A percentile compares a stretch with the other conserved stretches of the same genome.
Evolutionary conservation across 2,797 vertebrate genomes (phyloP).

Genomic region (Kryptopterus vitreolus): DNA sequence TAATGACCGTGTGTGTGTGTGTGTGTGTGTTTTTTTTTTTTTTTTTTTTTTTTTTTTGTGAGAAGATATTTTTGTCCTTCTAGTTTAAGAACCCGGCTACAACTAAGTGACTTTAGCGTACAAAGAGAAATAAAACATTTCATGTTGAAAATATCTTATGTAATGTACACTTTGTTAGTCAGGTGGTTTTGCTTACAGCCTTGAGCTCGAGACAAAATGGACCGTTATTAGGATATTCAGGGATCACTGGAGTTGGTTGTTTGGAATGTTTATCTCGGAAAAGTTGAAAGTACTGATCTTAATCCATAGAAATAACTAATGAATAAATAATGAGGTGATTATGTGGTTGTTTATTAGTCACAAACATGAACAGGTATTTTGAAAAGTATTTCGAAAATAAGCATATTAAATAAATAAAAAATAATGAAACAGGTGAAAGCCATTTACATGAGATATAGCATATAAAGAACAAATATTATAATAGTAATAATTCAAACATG

Average conservation of each 20-base stretch:
- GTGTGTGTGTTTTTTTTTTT: too few relatives aligned
- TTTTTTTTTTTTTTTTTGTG: not conserved
- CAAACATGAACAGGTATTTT: too few relatives aligned
- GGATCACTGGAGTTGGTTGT: not conserved
- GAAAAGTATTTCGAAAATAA: too few relatives aligned
- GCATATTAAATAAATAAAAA: too few relatives aligned
- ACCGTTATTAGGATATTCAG: not conserved
- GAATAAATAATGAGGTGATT: too few relatives aligned
- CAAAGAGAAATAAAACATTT: slow-evolving; percentile 13
- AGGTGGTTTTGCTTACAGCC: not conserved
- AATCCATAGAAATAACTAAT: not conserved
- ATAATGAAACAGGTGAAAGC: too few relatives aligned
- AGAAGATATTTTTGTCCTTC: not conserved
- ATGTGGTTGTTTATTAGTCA: too few relatives aligned
- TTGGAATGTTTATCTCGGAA: not conserved
- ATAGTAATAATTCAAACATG: too few relatives aligned
- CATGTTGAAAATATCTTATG: not conserved
- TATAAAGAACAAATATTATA: too few relatives aligned
- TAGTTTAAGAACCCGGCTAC: not conserved
- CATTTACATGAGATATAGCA: too few relatives aligned
- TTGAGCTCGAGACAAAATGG: not conserved
- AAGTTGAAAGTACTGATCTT: too few relatives aligned
- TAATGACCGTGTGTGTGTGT: slow-evolving; percentile 42
- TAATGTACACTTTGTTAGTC: not conserved
- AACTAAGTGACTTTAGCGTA: slow-evolving; percentile 2